These are phyloP conservation scores for Sepiola atlantica DNA, from an alignment of 2,888 invertebrate genomes.

Conservation along the genomic window DNA sequence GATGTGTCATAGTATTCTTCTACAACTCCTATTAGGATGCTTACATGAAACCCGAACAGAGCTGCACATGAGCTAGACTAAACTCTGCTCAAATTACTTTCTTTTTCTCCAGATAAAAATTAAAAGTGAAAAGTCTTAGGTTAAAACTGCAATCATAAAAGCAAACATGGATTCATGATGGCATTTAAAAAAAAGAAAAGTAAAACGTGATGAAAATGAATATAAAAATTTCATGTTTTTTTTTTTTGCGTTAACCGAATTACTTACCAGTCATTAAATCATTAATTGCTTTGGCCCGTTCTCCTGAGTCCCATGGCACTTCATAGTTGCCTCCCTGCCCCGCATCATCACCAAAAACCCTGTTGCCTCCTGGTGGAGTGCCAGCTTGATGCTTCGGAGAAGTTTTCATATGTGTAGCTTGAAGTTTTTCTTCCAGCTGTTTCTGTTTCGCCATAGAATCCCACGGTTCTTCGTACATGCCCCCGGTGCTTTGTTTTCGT, in stretches of 20 bases:
- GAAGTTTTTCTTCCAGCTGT: slow-evolving; percentile 66
- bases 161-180: too few species aligned
- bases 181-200: too few species aligned
- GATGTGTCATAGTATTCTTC: too few species aligned
- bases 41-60: too few species aligned
- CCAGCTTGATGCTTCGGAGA: slow-evolving; percentile 47
- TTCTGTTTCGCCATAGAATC: slow-evolving; percentile 65
- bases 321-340: slow-evolving; percentile 57
- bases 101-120: too few species aligned
- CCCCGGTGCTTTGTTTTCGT: slow-evolving; percentile 19
- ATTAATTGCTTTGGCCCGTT: slow-evolving; percentile 46
- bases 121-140: too few species aligned
- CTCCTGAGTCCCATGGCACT: slow-evolving; percentile 65
- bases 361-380: not conserved
- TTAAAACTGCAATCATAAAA: too few species aligned
- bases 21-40: too few species aligned
- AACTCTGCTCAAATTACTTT: too few species aligned
- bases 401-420: slow-evolving; percentile 53
- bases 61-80: too few species aligned
- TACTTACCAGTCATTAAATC: slow-evolving; percentile 44
- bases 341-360: slow-evolving; percentile 6
- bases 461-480: slow-evolving; percentile 68
- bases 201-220: not conserved
- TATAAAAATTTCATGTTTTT: not conserved
- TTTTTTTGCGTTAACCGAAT: not conserved